These are phyloP conservation scores for Gorilla gorilla DNA, from an alignment of 2,113 vertebrate species.

Conservation along the genomic window DNA sequence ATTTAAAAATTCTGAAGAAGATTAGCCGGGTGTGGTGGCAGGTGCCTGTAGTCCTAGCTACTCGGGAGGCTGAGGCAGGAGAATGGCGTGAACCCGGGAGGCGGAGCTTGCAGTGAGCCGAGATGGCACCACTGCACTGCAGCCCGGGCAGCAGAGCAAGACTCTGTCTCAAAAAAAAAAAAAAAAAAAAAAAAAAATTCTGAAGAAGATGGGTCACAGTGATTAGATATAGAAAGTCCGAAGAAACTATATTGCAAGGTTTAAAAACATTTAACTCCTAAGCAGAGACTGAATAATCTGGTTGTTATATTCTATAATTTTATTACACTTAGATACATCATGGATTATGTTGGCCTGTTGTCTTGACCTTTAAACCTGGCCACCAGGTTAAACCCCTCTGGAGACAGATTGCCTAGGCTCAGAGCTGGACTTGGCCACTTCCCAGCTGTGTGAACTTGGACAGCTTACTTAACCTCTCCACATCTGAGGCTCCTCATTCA, in stretches of 20 bases:
- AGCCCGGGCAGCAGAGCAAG: no score
- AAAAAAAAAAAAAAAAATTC: not conserved
- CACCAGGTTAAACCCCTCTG: not conserved
- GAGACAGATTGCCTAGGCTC: not conserved
- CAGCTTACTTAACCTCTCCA: not conserved
- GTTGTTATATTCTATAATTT: not conserved
- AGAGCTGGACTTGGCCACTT: not conserved
- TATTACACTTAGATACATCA: not conserved
- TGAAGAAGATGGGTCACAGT: not conserved
- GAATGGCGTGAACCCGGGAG: no score
- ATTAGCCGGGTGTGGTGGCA: not conserved
- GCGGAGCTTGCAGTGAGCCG: no score
- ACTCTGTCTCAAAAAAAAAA: no score
- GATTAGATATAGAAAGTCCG: not conserved
- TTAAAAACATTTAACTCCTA: not conserved
- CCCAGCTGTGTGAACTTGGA: not conserved
- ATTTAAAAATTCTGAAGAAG: constrained; percentile 7
- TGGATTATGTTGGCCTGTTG: not conserved
- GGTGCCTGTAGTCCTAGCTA: no score
- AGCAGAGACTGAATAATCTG: not conserved
- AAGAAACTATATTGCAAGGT: not conserved
- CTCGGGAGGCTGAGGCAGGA: no score
- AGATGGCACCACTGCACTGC: no score
- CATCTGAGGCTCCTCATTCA: not conserved
- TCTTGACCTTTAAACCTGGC: not conserved